These are phyloP conservation scores for Troglohyphantes excavatus DNA, from an alignment of 2,888 invertebrate genomes.

Conservation along the genomic window DNA sequence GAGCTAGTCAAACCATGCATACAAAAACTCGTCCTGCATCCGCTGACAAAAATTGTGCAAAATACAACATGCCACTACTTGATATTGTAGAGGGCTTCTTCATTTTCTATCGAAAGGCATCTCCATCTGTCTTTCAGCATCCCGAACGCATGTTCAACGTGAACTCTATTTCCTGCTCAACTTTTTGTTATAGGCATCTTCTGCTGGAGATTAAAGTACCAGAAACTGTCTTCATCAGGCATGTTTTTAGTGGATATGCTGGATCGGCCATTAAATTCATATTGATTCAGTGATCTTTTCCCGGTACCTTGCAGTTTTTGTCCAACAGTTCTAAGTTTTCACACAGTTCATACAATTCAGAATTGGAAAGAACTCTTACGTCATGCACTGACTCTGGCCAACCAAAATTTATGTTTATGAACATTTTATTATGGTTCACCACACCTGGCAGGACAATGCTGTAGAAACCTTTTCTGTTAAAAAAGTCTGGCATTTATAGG, in stretches of 20 bases:
- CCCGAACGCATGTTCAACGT: slow-evolving; percentile 42
- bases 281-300: background rate
- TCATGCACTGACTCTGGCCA: slow-evolving; percentile 59
- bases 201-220: background rate
- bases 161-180: background rate
- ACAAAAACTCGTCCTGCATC: background rate
- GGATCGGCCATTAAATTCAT: slow-evolving; percentile 38
- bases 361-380: slow-evolving; percentile 23
- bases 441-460: slow-evolving; percentile 43
- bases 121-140: slow-evolving; percentile 19
- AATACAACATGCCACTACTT: slow-evolving; percentile 8
- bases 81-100: background rate
- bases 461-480: background rate
- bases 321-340: background rate
- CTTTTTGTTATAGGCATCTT: background rate
- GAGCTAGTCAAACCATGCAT: slow-evolving; percentile 7
- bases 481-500: background rate
- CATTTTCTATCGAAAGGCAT: slow-evolving; percentile 28
- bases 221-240: slow-evolving; percentile 31
- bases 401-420: slow-evolving; percentile 26
- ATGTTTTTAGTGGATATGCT: slow-evolving; percentile 21
- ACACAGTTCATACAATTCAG: background rate
- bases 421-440: background rate
- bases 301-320: background rate
- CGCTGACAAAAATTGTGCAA: slow-evolving; percentile 23